phyloP scores from a whole-genome alignment of 2,797 vertebrate genomes.

The Vultur gryphus region DNA sequence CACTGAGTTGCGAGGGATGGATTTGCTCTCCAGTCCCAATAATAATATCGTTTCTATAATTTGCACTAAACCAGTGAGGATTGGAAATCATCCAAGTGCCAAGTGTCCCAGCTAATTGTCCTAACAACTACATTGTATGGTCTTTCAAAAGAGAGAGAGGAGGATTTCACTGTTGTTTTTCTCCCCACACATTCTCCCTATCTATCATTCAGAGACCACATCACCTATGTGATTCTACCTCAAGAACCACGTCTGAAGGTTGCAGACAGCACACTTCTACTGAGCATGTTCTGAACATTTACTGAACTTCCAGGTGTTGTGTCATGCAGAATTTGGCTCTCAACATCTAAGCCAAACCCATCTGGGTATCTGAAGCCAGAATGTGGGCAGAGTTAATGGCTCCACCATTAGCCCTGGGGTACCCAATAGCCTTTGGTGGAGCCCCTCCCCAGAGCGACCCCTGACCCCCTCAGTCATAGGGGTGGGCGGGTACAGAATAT shows the following conservation, averaged over 20 bases:
- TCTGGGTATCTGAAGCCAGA: neutral
- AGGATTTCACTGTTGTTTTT: neutral
- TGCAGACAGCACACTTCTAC: neutral
- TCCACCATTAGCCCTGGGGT: neutral
- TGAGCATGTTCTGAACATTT: neutral
- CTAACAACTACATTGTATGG: neutral
- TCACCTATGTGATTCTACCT: accelerated
- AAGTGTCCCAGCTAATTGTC: neutral
- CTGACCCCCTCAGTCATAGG: no score
- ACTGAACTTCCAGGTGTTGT: neutral
- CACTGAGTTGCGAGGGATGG: neutral
- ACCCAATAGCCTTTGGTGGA: neutral
- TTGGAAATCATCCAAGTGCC: neutral
- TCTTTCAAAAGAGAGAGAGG: neutral
- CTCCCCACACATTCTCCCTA: neutral
- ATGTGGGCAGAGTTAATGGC: no score
- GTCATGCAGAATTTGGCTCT: neutral
- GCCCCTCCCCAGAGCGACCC: neutral
- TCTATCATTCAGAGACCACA: neutral
- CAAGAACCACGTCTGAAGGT: neutral
- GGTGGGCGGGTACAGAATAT: accelerated
- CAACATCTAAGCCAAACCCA: neutral
- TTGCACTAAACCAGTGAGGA: neutral
- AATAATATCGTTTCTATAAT: neutral
- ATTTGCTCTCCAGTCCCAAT: neutral